Base-by-base conservation (phyloP, 2,797 vertebrate genomes). In the Erpetoichthys calabaricus region DNA sequence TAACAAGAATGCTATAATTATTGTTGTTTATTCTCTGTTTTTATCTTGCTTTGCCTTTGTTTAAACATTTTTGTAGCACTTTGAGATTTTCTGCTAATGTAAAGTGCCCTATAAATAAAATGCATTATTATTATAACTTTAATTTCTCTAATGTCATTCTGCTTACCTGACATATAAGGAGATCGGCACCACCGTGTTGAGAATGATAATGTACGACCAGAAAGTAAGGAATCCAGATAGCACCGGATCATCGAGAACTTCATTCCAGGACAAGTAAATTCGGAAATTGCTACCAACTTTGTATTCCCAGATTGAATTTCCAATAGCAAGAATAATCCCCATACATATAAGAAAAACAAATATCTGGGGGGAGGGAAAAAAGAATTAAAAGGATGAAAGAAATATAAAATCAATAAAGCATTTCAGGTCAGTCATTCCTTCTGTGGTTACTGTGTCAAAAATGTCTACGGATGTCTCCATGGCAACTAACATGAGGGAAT, bases 131-230 rank as follows among this genome's bases (percentile, higher is more conserved):
- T n/a, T n/a, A n/a, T n/a, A n/a, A n/a, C n/a, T 25, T 25, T 25
- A 25, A 25, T 25, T 25, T 25, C 25, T 42, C 44, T 44, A 58
- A 58, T 45, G 45, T 56, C 53, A 60, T 46, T 53, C 7, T 43
- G 51, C 81, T 75, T 71, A 87, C 86, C 86, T 87, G 59, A 87
- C 80, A 56, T 86, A 88, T 53, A 87, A 71, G 2, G 84, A 87
- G 67, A 87, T 87, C 8, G 84, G 83, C 45, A 88, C 83, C n/a
- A 87, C 81, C 4, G 86, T 86, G 60, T 87, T 88, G 45, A 86
- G 82, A 63, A 87, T 81, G 64, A 88, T 86, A 60, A 87, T 61
- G 51, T 88, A 86, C 2, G 83, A 87, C 85, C 86, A 88, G 67
- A 88, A 87, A 42, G 75, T 85, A 46, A 87, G 73, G 62, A 88